Base-by-base conservation (phyloP, 2,888 invertebrate species). In the Trypoxylon attenuatum region DNA sequence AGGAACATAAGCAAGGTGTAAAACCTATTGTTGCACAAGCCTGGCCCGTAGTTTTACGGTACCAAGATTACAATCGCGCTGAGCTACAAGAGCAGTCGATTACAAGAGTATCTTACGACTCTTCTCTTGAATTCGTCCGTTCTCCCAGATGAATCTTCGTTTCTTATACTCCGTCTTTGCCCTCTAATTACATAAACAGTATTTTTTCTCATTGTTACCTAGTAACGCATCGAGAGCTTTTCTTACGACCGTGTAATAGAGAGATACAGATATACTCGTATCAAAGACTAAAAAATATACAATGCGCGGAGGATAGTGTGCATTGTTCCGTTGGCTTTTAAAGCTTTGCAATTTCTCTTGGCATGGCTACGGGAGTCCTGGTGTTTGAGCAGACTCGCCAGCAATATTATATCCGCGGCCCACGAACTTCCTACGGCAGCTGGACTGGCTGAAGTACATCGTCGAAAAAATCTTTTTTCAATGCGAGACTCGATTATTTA, bases 21-120 rank as follows among this genome's bases (percentile, higher is more conserved):
- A 59, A 47, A 50, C 42, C 22, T 41, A 19, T 49, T 49, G 52
- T 60, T 53, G 59, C 59, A 56, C 41, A 42, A 56, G 25, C 21
- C 18, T 10, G 1, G 25, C 6, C 18, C 8, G 29, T 21, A 23
- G 18, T 39, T 22, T 45, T 23, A 45, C 39, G 18, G 10, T 13
- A 49, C 53, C 22, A 6, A 25, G 63, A 58, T 59, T 29, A 46
- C 21, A 55, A 33, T 60, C 59, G 45, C 13, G 22, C 5, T 16
- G 21, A 2, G 38, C 23, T 53, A 52, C 52, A 39, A 33, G 39
- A 46, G 52, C 52, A 46, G n/a, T n/a, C n/a, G n/a, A n/a, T n/a
- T 50, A 21, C 29, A 22, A 8, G 18, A 19, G 23, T 10, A 22
- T 21, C 50, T 39, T 22, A 38, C n/a, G n/a, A n/a, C n/a, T n/a